Conservation (phyloP, 1,140 invertebrate genomes). For the Augochlora pura region DNA sequence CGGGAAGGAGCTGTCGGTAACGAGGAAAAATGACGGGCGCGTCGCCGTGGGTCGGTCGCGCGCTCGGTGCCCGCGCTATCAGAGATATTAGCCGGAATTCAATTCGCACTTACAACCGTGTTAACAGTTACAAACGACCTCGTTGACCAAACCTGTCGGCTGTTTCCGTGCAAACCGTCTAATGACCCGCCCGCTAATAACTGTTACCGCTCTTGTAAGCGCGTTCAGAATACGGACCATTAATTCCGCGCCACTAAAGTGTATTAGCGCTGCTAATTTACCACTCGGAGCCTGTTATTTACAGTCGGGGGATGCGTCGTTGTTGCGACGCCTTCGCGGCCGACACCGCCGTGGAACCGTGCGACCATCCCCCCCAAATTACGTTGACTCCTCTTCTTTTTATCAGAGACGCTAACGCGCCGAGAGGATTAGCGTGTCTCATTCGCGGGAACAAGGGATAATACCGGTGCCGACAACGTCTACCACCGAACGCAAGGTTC, state of each 20-base stretch:
- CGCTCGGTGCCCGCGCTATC: conserved; percentile 18
- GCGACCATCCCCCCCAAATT: too few relatives aligned
- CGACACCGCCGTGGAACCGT: too few relatives aligned
- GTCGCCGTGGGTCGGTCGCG: background rate
- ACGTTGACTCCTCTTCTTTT: background rate
- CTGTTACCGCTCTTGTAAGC: conserved; percentile 65
- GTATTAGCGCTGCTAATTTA: conserved; percentile 60
- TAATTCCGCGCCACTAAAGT: conserved; percentile 61
- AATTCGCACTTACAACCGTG: conserved; percentile 60
- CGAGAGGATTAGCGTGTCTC: background rate
- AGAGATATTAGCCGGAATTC: conserved; percentile 58
- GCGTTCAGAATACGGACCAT: conserved; percentile 64
- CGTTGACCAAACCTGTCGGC: conserved; percentile 63
- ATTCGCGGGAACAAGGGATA: background rate
- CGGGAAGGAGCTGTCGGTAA: background rate
- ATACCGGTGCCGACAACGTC: too few relatives aligned
- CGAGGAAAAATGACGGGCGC: background rate
- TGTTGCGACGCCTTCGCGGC: conserved; percentile 6
- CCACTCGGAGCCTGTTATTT: conserved; percentile 52
- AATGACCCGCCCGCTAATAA: conserved; percentile 64
- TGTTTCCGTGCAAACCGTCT: conserved; percentile 64
- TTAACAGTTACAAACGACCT: conserved; percentile 64
- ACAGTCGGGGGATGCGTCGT: conserved; percentile 22
- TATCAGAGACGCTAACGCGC: background rate
- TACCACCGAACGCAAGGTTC: too few relatives aligned